phyloP scores from a whole-genome alignment of 2,888 invertebrate genomes.

The Aspidiotus destructor region DNA sequence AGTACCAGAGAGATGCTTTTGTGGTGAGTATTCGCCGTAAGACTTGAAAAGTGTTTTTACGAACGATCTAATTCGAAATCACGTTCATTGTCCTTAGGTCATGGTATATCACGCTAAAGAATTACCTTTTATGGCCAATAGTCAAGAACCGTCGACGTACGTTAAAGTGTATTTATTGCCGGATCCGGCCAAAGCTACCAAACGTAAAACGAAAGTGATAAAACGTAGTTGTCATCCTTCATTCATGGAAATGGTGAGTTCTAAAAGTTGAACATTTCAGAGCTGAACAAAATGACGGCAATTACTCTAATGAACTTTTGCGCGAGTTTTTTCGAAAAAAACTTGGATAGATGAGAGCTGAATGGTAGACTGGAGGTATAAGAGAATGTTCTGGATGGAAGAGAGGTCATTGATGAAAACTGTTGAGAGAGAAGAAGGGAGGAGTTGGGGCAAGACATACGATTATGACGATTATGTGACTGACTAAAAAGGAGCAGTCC shows the following conservation, averaged over 20 bases:
- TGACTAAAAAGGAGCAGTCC: no score
- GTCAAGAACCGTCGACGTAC: slow-evolving; percentile 77
- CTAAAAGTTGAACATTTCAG: background rate
- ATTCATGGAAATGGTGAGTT: slow-evolving; percentile 88
- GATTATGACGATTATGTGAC: no score
- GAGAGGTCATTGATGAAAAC: no score
- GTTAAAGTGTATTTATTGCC: slow-evolving; percentile 89
- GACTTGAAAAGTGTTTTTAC: no score
- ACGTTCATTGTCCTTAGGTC: slow-evolving; percentile 43
- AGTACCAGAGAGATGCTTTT: slow-evolving; percentile 63
- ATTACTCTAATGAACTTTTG: background rate
- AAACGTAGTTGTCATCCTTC: slow-evolving; percentile 89
- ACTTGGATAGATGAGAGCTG: no score
- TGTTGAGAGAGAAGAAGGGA: no score
- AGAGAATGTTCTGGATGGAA: no score
- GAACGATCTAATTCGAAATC: background rate
- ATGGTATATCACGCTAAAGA: slow-evolving; percentile 88
- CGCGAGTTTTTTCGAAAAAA: background rate
- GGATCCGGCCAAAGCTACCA: slow-evolving; percentile 82
- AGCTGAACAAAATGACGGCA: background rate
- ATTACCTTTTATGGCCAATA: slow-evolving; percentile 65
- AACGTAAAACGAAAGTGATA: slow-evolving; percentile 90
- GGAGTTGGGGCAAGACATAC: no score
- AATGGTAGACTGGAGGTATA: no score
- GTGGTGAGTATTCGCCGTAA: slow-evolving; percentile 41